These are phyloP conservation scores for Calyptommatus sinebrachiatus DNA, from an alignment of 2,113 vertebrate species.

Conservation along the genomic window DNA sequence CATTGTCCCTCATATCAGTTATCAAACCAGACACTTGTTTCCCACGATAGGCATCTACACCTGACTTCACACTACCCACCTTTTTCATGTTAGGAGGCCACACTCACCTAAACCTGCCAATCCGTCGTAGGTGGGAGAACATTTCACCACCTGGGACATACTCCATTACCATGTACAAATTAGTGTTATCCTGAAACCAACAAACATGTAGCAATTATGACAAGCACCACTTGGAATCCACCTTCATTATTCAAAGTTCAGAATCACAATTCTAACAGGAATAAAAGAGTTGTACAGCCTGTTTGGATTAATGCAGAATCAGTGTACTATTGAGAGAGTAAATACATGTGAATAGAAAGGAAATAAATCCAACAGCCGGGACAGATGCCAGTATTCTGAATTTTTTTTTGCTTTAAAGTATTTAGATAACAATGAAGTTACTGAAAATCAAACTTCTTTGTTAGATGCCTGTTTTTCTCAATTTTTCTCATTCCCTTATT, in stretches of 20 bases:
- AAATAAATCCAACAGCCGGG: too few species aligned
- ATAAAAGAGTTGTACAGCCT: background rate
- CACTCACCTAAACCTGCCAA: conserved; percentile 85
- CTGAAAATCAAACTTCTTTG: background rate
- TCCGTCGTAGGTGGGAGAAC: conserved; percentile 90
- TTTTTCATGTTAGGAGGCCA: background rate
- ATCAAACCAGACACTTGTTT: background rate
- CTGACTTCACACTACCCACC: too few species aligned
- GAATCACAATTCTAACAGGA: background rate
- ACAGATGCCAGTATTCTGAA: too few species aligned
- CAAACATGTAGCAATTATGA: background rate
- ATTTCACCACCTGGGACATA: conserved; percentile 90
- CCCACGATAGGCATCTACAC: background rate
- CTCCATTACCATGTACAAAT: conserved; percentile 95
- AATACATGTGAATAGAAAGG: too few species aligned
- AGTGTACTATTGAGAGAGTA: too few species aligned
- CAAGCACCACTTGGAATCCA: too few species aligned
- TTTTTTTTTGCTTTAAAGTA: too few species aligned
- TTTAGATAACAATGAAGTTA: background rate
- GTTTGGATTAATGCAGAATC: background rate
- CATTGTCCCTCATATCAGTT: background rate
- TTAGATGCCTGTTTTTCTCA: background rate
- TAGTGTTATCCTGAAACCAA: conserved; percentile 81
- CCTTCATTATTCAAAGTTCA: background rate
- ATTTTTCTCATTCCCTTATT: background rate